Evolutionary conservation across 2,888 invertebrate genomes (phyloP), one percentile per base, ranked within the genome.

Genomic region (Epiblema foenella): DNA sequence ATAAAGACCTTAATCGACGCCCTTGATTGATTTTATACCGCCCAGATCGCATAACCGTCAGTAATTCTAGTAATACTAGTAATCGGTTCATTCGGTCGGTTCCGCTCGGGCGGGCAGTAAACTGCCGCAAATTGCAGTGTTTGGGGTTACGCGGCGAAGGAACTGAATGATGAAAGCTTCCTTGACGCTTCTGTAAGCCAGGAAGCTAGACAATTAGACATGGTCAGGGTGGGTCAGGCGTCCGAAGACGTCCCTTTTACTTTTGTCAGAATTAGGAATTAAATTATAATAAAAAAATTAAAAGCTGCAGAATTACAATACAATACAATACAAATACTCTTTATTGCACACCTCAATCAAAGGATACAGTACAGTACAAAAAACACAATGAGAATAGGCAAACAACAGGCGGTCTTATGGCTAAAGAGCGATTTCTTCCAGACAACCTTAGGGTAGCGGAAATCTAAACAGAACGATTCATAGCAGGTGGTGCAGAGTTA

Each of bases 111-210:
- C 18, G 57, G 17, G 29, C 18, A 29, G 24, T 9, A 17, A 49
- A 57, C 37, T 51, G 57, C 46, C 24, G 56, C 67, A 69, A 69
- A 69, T 69, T 64, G 51, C 64, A 58, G 57, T 63, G 63, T 58
- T 64, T 52, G 64, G 33, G 24, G 69, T 69, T 65, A 64, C 69
- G 69, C 58, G 37, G 63, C 24, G 37, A 12, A 37, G 49, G 33
- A 58, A 20, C 42, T 29, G 51, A 54, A 62, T 63, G 46, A 33
- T 63, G 49, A 11, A 29, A 51, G 64, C 51, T 69, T 69, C 69
- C 69, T 69, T 15, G 33, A 24, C 17, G 65, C 15, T 62, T 62
- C 60, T 64, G 69, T 69, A 64, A 64, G 58, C 39, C 63, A 18
- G 64, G 29, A 64, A 57, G 56, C 37, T 52, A 51, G 4, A 37